Conservation (phyloP, 1,140 invertebrate species). For the Homarus americanus region DNA sequence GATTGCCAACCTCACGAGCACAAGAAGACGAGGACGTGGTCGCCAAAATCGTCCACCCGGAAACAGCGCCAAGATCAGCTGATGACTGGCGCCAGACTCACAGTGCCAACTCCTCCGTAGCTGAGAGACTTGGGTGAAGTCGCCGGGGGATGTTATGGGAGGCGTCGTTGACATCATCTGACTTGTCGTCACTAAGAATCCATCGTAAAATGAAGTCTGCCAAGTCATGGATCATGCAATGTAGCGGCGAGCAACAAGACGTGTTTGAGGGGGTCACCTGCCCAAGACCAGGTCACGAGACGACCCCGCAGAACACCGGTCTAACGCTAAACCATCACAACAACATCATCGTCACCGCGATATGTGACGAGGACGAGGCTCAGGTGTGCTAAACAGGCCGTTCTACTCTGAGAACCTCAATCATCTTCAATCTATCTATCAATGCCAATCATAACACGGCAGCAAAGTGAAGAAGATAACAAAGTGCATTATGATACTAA, state of each 20-base stretch:
- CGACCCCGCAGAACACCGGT: no score
- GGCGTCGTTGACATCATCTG: no score
- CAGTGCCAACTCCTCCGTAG: background rate
- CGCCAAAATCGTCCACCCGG: background rate
- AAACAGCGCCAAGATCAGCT: slow-evolving; percentile 17
- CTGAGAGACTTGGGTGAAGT: background rate
- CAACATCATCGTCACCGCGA: no score
- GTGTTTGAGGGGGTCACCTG: background rate
- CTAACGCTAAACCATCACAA: no score
- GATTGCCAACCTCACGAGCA: background rate
- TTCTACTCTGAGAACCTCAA: background rate
- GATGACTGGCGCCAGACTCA: background rate
- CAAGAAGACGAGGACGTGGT: background rate
- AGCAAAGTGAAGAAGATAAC: slow-evolving; percentile 31
- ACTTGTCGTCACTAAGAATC: no score
- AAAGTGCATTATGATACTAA: slow-evolving; percentile 37
- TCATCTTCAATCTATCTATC: background rate
- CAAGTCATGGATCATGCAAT: background rate
- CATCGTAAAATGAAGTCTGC: background rate
- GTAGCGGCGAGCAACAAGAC: background rate
- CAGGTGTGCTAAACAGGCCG: no score
- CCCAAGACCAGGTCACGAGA: no score
- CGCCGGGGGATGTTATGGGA: background rate
- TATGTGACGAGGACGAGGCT: no score
- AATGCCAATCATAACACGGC: slow-evolving; percentile 4